These are phyloP conservation scores for Myiotriccus ornatus DNA, from an alignment of 2,797 vertebrate genomes.

Conservation along the genomic window DNA sequence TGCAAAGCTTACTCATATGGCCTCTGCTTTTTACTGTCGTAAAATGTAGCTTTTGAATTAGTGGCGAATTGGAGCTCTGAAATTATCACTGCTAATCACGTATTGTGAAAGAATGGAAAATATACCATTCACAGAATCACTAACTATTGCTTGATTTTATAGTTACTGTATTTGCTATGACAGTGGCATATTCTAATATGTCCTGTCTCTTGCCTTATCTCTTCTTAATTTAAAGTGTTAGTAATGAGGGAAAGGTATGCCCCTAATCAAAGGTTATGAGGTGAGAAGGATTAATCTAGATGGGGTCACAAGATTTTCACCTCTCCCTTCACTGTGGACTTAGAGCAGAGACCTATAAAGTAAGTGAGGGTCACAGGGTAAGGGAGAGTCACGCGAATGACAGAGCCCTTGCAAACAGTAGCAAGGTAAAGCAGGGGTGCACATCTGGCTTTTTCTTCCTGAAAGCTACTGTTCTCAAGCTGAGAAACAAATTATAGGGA, in stretches of 20 bases:
- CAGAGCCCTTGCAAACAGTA: background rate
- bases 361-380: background rate
- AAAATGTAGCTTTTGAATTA: conserved; percentile 68
- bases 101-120: conserved; percentile 61
- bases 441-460: background rate
- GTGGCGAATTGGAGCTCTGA: conserved; percentile 51
- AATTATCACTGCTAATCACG: conserved; percentile 67
- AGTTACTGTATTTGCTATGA: conserved; percentile 17
- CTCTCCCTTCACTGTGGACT: background rate
- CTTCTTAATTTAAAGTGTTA: conserved; percentile 52
- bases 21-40: conserved; percentile 52
- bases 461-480: background rate
- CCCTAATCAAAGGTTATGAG: conserved; percentile 6
- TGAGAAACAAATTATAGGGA: background rate
- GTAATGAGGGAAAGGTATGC: background rate
- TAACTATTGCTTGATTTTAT: conserved; percentile 38
- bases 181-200: conserved; percentile 18
- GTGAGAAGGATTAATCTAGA: conserved; percentile 33
- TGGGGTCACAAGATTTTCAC: background rate
- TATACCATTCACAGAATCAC: conserved; percentile 50
- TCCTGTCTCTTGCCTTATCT: conserved; percentile 33
- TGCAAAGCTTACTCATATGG: conserved; percentile 66
- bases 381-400: background rate
- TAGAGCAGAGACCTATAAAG: background rate
- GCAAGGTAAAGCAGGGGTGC: background rate